Evolutionary conservation across 2,113 vertebrate genomes (phyloP).

Genomic region (Ictalurus punctatus): DNA sequence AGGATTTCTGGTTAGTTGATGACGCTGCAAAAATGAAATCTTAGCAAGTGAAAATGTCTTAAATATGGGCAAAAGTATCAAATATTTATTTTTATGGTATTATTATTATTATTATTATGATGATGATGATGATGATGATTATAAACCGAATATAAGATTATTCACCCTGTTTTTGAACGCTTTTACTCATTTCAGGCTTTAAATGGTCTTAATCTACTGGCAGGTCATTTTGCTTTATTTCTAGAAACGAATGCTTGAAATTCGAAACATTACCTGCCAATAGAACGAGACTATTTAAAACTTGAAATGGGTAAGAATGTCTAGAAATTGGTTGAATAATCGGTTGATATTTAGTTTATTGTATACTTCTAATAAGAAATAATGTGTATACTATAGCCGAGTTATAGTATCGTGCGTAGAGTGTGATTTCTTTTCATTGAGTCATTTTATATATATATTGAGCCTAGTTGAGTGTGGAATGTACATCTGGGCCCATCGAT

Average conservation of each 20-base stretch:
- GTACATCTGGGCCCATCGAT: background rate
- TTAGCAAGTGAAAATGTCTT: background rate
- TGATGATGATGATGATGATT: background rate
- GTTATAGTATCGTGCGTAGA: background rate
- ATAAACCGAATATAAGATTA: background rate
- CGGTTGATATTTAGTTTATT: background rate
- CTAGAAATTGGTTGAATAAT: background rate
- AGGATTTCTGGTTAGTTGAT: slow-evolving; percentile 10
- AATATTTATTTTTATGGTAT: background rate
- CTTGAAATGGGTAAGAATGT: background rate
- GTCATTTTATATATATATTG: background rate
- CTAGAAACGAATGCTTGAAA: background rate
- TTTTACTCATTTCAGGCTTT: background rate
- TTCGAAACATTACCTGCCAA: background rate
- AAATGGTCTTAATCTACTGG: background rate
- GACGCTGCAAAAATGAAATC: background rate
- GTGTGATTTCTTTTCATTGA: background rate
- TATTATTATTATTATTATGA: too few species aligned
- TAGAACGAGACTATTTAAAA: background rate
- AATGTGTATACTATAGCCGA: background rate
- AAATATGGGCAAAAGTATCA: background rate
- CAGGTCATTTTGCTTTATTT: background rate
- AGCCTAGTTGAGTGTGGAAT: background rate
- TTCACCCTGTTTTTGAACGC: background rate
- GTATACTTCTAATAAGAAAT: background rate